A percentile compares a stretch with the other conserved stretches of the same genome.
These are phyloP conservation scores for Brachyopa scutellaris DNA, from an alignment of 2,888 invertebrate species.

Conservation along the genomic window DNA sequence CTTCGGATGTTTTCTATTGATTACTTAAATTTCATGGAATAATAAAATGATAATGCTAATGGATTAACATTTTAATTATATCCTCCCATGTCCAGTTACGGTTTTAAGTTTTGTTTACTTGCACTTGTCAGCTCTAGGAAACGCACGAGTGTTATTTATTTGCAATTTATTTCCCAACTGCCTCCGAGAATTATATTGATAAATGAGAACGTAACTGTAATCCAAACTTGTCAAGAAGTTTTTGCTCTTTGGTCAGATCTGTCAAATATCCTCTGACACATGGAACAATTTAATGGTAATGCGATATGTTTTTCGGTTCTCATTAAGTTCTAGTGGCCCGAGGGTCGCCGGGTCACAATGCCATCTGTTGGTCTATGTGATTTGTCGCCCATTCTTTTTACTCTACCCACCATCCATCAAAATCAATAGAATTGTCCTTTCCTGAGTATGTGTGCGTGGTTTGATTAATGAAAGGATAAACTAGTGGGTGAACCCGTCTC, in stretches of 20 bases:
- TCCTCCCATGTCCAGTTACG: background rate
- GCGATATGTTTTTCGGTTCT: background rate
- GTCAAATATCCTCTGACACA: background rate
- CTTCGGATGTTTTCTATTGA: background rate
- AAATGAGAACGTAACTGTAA: background rate
- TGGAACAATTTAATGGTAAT: slow-evolving; percentile 5
- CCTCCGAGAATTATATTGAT: background rate
- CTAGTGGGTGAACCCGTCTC: background rate
- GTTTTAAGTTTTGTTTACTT: background rate
- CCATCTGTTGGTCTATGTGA: background rate
- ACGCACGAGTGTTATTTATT: background rate
- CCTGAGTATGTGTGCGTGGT: background rate
- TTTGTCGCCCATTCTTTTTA: background rate
- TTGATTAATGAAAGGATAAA: slow-evolving; percentile 44
- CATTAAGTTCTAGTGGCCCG: background rate
- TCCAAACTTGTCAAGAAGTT: too few species aligned
- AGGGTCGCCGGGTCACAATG: background rate
- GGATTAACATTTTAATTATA: background rate
- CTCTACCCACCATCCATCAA: background rate
- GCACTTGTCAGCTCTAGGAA: background rate
- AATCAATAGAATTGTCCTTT: slow-evolving; percentile 19
- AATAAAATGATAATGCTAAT: background rate
- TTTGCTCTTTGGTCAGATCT: background rate
- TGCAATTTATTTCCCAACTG: background rate
- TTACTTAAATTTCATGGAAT: background rate